Percentiles rank a stretch among this genome's conserved stretches.
These are phyloP conservation scores for Cossypha heuglini DNA, from an alignment of 2,797 vertebrate genomes.

Conservation along the genomic window DNA sequence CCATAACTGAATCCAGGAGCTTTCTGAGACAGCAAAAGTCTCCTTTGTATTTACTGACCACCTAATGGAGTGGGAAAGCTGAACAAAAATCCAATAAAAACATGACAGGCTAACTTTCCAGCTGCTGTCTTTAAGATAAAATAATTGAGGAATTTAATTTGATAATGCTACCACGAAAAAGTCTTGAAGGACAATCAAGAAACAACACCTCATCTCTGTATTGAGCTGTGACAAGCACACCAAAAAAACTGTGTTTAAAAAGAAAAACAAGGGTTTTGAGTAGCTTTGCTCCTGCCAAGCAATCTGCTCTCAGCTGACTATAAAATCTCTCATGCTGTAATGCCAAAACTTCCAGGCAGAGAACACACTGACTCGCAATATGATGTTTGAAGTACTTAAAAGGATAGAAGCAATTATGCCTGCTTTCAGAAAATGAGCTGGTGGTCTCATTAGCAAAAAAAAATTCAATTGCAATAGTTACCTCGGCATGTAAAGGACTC, in stretches of 20 bases:
- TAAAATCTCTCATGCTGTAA: neutral
- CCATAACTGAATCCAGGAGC: neutral
- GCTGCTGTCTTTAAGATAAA: neutral
- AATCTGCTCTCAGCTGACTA: neutral
- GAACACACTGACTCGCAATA: neutral
- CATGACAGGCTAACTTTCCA: neutral
- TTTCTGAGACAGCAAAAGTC: neutral
- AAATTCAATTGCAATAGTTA: conserved; percentile 67
- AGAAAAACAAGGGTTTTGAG: neutral
- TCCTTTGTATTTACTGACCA: neutral
- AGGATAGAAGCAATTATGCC: neutral
- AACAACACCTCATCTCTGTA: neutral
- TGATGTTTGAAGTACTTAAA: neutral
- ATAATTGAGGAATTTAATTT: neutral
- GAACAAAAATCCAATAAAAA: neutral
- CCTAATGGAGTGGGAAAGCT: neutral
- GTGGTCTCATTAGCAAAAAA: conserved; percentile 42
- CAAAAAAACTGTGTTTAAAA: neutral
- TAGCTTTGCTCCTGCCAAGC: conserved; percentile 2
- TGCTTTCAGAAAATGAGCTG: conserved; percentile 27
- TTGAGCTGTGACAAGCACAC: neutral
- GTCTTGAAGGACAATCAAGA: neutral
- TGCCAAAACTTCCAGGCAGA: neutral
- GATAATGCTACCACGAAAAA: neutral
- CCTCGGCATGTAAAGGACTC: conserved; percentile 98